Base-by-base conservation (phyloP, 2,888 invertebrate species). In the Pristionchus japonicus region DNA sequence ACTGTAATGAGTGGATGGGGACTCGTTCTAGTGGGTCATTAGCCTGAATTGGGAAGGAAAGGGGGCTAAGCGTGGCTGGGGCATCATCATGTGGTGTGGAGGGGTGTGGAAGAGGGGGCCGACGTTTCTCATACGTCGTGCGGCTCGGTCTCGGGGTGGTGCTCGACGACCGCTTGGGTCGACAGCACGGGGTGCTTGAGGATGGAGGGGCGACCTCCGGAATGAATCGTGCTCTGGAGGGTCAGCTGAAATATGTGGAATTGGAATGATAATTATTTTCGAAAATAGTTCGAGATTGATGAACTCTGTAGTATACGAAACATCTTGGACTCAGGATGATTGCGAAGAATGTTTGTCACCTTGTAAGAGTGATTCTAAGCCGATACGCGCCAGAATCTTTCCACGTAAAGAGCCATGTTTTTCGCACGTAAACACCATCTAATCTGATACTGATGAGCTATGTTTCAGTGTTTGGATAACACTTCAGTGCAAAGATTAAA, bases 151-250 rank as follows among this genome's bases (percentile, higher is more conserved):
- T 86, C 86, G 70, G 49, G 31, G 70, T 86, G 86, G 49, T 37
- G 23, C 86, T 86, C 86, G 49, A 57, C 86, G 86, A 86, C 86
- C 47, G 70, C 86, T 57, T 86, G 86, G 23, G 86, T 86, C 23
- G n/a, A n/a, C n/a, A n/a, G n/a, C n/a, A 86, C 86, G 57, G 87
- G 87, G n/a, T 87, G 87, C 80, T 80, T 87, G 57, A 87, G 87
- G 80, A 87, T 87, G 61, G 87, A 77, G 43, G 87, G 87, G 7
- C 87, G 87, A n/a, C 77, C 77, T 27, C 61, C 77, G 17, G 91
- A 90, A 85, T 91, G 92, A 34, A 91, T 89, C 34, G 91, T 91
- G n/a, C 91, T 91, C 74, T 92, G 92, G 23, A 92, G 91, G 4
- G 92, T 92, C 70, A 90, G 89, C 90, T 91, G 89, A 49, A 91